Conservation (phyloP, 2,797 vertebrate species). For the Sebastes trivittatus region DNA sequence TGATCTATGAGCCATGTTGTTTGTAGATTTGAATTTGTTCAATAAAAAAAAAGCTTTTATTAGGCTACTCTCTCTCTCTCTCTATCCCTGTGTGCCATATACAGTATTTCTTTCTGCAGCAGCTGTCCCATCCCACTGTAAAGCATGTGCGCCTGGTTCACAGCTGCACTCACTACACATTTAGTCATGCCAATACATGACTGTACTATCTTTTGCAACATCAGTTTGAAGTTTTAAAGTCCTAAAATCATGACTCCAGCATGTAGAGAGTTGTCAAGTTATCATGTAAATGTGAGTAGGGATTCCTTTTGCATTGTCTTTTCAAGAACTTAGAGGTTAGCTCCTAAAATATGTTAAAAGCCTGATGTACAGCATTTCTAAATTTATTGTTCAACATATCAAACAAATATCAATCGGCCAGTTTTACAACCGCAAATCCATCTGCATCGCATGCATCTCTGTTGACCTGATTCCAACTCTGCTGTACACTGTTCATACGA, state of each 20-base stretch:
- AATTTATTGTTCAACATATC: neutral
- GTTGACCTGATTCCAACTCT: neutral
- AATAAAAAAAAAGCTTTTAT: constrained; percentile 59
- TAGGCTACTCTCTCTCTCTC: constrained; percentile 15
- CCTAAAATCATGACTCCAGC: neutral
- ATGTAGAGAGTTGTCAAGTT: neutral
- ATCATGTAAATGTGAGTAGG: neutral
- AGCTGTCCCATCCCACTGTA: neutral
- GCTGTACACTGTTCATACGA: neutral
- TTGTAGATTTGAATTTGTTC: too few species aligned
- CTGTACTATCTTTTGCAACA: neutral
- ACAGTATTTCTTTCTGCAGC: constrained; percentile 19
- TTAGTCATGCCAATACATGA: neutral
- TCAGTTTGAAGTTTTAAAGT: neutral
- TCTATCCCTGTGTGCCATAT: neutral
- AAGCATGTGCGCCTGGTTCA: neutral
- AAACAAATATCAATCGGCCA: neutral
- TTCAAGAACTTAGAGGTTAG: neutral
- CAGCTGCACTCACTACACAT: constrained; percentile 5
- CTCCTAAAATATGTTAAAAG: neutral
- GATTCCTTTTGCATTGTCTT: neutral
- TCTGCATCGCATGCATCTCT: neutral
- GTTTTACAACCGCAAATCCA: neutral
- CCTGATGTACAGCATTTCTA: neutral
- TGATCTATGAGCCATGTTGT: too few species aligned